Evolutionary conservation across 2,888 invertebrate genomes (phyloP).

Genomic region (Boloria selene): DNA sequence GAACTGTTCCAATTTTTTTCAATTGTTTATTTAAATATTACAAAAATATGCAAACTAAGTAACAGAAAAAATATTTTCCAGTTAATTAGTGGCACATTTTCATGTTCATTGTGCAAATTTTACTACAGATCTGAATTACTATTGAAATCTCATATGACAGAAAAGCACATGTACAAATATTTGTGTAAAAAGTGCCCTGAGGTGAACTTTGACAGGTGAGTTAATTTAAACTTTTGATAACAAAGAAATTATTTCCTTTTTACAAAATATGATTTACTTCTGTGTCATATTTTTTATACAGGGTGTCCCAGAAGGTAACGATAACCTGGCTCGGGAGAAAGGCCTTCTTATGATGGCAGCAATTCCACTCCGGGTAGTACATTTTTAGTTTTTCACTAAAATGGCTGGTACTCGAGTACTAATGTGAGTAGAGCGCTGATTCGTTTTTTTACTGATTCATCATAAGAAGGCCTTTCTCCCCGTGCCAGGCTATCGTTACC

Average conservation of each 20-base stretch:
- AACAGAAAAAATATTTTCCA: slow-evolving; percentile 47
- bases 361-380: too few species aligned
- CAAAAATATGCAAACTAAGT: neutral
- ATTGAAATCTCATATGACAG: slow-evolving; percentile 66
- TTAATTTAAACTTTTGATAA: neutral
- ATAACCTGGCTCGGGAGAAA: too few species aligned
- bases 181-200: slow-evolving; percentile 72
- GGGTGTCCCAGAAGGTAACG: too few species aligned
- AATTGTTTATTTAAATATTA: neutral
- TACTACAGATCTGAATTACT: slow-evolving; percentile 72
- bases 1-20: too few species aligned
- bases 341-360: too few species aligned
- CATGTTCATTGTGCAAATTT: slow-evolving; percentile 64
- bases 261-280: neutral
- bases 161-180: slow-evolving; percentile 75
- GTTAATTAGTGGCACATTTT: slow-evolving; percentile 62
- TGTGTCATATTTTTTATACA: neutral
- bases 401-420: too few species aligned
- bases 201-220: slow-evolving; percentile 71
- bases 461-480: too few species aligned
- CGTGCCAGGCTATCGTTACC: too few species aligned
- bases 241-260: too few species aligned
- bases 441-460: too few species aligned
- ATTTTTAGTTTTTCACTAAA: too few species aligned
- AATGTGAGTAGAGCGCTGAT: too few species aligned